These are phyloP conservation scores for Picus viridis DNA, from an alignment of 2,797 vertebrate species.

Conservation along the genomic window DNA sequence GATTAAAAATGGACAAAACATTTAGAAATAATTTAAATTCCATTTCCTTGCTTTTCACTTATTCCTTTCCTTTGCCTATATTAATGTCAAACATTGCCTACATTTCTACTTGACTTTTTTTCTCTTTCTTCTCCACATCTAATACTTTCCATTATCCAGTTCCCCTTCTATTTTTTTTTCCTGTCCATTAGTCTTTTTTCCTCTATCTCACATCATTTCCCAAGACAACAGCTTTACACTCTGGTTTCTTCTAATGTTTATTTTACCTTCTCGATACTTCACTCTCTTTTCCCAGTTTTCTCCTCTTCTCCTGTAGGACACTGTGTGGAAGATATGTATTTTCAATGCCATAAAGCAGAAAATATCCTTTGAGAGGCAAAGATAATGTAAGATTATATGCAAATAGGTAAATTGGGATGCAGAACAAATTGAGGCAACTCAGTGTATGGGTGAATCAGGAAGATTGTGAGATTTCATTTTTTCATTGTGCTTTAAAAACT, in stretches of 20 bases:
- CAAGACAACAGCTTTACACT: background rate
- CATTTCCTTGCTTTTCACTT: background rate
- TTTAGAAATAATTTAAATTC: background rate
- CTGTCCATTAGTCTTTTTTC: background rate
- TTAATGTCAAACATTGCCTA: background rate
- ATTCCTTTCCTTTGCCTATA: background rate
- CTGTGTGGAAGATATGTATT: background rate
- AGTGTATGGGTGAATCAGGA: background rate
- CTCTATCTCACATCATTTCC: background rate
- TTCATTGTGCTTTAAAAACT: background rate
- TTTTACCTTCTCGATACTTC: background rate
- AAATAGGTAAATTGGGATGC: background rate
- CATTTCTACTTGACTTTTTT: background rate
- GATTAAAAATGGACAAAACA: background rate
- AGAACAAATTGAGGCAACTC: background rate
- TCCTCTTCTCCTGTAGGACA: background rate
- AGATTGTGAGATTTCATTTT: background rate
- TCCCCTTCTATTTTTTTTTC: background rate
- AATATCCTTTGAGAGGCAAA: background rate
- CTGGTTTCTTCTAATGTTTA: background rate
- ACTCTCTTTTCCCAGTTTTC: background rate
- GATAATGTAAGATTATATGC: background rate
- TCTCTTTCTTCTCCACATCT: background rate
- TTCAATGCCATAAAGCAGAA: background rate
- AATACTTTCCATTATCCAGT: background rate